Conservation (phyloP, 2,888 invertebrate genomes). For the Drosophila mettleri region DNA sequence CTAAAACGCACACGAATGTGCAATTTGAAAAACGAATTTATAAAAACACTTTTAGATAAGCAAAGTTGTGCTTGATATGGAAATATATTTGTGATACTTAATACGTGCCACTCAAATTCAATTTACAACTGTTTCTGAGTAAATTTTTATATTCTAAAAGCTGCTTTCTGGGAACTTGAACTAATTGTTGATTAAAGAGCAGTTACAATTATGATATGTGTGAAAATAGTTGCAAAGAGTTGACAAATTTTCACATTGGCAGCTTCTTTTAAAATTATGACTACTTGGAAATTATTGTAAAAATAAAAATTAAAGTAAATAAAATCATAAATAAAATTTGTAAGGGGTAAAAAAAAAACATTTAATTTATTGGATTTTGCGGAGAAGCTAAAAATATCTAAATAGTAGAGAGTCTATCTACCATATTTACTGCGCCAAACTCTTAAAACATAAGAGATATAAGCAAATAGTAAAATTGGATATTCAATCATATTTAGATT, state of each 20-base stretch:
- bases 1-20: not conserved
- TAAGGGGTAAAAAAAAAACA: too few species aligned
- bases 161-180: not conserved
- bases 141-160: not conserved
- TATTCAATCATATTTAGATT: too few species aligned
- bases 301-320: too few species aligned
- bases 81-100: not conserved
- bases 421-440: too few species aligned
- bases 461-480: too few species aligned
- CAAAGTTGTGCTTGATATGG: not conserved
- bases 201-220: not conserved
- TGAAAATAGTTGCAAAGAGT: not conserved
- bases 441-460: too few species aligned
- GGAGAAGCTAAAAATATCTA: too few species aligned
- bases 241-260: not conserved
- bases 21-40: not conserved
- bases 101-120: not conserved
- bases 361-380: too few species aligned
- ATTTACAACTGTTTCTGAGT: not conserved
- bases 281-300: too few species aligned
- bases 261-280: too few species aligned
- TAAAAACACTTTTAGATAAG: constrained; percentile 4
- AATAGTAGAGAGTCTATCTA: too few species aligned
- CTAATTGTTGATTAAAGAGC: not conserved
- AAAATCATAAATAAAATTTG: too few species aligned